Evolutionary conservation across 2,888 invertebrate species (phyloP), one percentile per base, ranked within the genome.

Genomic region (Acheta domesticus): DNA sequence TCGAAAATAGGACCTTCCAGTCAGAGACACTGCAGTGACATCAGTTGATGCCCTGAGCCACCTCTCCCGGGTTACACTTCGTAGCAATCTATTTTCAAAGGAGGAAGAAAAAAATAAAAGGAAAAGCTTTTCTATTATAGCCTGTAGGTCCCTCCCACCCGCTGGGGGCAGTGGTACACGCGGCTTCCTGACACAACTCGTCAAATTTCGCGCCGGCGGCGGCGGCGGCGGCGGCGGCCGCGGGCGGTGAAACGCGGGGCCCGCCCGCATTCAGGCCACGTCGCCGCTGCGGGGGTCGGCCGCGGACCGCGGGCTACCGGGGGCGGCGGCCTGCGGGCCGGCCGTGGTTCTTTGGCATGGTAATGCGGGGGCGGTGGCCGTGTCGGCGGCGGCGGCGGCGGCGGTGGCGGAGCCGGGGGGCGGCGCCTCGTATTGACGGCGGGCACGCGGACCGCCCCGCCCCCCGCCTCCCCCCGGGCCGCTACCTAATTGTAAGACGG

Each of bases 261-360:
- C 16, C 16, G 62, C n/a, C 62, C 62, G 62, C n/a, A 62, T 62
- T 62, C 62, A 62, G n/a, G 16, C n/a, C 62, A 62, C 62, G 62
- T n/a, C 16, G 62, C 62, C 62, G n/a, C 12, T 3, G n/a, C 62
- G 16, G n/a, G 62, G 62, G 62, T 5, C 62, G n/a, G 62, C 62
- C 62, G 8, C 62, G n/a, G 62, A 1, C 16, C 62, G n/a, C 62
- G 14, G 16, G 16, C 62, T 16, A 14, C 62, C 62, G 8, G 62
- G 50, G 79, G 49, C 62, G 77, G 79, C 74, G 80, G 36, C 50
- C 77, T 77, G 77, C 77, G 14, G 49, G 77, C n/a, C 49, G 49
- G 49, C 20, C 1, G 77, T 11, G 49, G 50, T 20, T n/a, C 50
- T 77, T n/a, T 48, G 49, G 49, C 12, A 77, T 48, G 77, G 77